Conservation (phyloP, 2,113 vertebrate genomes). For the Calyptomena viridis region DNA sequence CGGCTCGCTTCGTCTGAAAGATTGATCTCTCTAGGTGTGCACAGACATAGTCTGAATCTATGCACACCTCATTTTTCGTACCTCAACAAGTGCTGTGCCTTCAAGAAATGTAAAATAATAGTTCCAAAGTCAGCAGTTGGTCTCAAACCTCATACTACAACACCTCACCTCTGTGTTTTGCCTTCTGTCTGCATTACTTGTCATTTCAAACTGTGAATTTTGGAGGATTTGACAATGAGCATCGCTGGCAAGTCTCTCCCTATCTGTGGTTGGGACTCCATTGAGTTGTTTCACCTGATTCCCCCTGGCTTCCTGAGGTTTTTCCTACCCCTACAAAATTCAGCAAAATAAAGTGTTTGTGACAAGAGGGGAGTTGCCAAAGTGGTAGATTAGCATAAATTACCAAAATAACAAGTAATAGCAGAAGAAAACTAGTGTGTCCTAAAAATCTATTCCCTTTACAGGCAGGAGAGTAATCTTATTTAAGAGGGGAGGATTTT, state of each 20-base stretch:
- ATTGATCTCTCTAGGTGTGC: constrained; percentile 44
- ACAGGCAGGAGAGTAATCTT: neutral
- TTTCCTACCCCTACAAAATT: neutral
- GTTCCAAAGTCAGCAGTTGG: neutral
- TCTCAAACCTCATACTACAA: neutral
- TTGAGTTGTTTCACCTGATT: neutral
- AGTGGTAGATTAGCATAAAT: neutral
- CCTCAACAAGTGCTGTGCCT: neutral
- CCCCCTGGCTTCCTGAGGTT: neutral
- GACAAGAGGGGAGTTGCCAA: neutral
- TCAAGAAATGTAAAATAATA: constrained; percentile 22
- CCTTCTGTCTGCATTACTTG: neutral
- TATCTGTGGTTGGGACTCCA: accelerated
- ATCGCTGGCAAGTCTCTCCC: neutral
- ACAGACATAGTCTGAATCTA: neutral
- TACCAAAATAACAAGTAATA: neutral
- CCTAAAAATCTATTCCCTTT: neutral
- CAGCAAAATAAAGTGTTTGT: neutral
- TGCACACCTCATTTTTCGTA: neutral
- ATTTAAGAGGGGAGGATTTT: neutral
- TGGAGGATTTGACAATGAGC: neutral
- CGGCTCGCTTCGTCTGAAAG: neutral
- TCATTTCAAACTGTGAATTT: neutral
- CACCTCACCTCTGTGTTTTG: neutral
- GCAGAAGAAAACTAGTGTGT: neutral